These are phyloP conservation scores for Cosmopolites sordidus DNA, from an alignment of 2,888 invertebrate genomes.

Conservation along the genomic window DNA sequence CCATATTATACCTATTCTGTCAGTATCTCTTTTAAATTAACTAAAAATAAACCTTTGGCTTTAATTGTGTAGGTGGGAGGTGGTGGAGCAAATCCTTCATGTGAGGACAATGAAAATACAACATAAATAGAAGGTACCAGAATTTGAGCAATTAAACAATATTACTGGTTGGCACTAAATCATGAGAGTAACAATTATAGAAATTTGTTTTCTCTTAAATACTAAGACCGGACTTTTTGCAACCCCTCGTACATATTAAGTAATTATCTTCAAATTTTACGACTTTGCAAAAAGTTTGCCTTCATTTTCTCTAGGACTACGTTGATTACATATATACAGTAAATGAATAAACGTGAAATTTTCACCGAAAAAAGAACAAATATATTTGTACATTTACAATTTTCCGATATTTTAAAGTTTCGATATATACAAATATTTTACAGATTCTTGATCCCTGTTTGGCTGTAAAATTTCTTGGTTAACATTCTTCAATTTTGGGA, in stretches of 20 bases:
- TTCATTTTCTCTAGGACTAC: not conserved
- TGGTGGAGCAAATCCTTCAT: no score
- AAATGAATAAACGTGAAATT: not conserved
- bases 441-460: not conserved
- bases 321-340: not conserved
- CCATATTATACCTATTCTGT: no score
- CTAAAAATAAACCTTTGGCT: no score
- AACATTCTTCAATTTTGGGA: no score
- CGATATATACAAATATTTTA: conserved; percentile 1
- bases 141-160: not conserved
- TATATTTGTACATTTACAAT: not conserved
- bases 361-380: no score
- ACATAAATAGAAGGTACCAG: not conserved
- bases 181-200: not conserved
- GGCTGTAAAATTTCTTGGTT: no score
- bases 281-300: not conserved
- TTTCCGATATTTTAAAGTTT: not conserved
- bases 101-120: no score
- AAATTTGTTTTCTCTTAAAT: not conserved
- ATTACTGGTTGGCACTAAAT: not conserved
- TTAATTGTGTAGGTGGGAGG: no score
- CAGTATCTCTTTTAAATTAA: no score
- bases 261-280: no score
- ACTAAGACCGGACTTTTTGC: not conserved
- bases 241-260: not conserved